These are phyloP conservation scores for Protobothrops mucrosquamatus DNA, from an alignment of 2,113 vertebrate species.

Conservation along the genomic window DNA sequence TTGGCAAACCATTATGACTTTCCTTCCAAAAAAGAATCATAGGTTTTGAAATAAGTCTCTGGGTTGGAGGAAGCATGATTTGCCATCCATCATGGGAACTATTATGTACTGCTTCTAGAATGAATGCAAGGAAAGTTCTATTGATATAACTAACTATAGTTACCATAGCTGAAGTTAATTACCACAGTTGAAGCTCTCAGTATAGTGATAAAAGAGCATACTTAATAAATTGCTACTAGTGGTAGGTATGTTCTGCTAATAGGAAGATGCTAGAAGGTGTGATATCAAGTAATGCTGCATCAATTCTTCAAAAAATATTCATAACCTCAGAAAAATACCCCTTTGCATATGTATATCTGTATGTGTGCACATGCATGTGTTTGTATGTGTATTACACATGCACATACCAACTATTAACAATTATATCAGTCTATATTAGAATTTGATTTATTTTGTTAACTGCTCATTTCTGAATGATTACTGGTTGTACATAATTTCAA, in stretches of 20 bases:
- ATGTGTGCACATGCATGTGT: neutral
- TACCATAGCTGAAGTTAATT: neutral
- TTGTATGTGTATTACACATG: neutral
- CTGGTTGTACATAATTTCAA: neutral
- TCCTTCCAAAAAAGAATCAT: neutral
- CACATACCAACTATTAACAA: neutral
- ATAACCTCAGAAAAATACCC: neutral
- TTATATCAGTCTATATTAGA: neutral
- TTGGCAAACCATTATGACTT: neutral
- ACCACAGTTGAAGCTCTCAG: neutral
- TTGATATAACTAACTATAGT: neutral
- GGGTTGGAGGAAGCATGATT: neutral
- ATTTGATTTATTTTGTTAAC: neutral
- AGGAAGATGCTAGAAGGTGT: neutral
- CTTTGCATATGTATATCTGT: neutral
- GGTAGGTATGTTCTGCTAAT: neutral
- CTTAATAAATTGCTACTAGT: neutral
- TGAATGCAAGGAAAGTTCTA: neutral
- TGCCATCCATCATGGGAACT: neutral
- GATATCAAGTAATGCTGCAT: neutral
- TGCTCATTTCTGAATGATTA: neutral
- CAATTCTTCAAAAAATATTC: neutral
- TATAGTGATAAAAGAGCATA: neutral
- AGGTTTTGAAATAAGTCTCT: neutral
- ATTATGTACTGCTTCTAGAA: neutral